Evolutionary conservation across 2,113 vertebrate genomes (phyloP).

Genomic region (Craseonycteris thonglongyai): DNA sequence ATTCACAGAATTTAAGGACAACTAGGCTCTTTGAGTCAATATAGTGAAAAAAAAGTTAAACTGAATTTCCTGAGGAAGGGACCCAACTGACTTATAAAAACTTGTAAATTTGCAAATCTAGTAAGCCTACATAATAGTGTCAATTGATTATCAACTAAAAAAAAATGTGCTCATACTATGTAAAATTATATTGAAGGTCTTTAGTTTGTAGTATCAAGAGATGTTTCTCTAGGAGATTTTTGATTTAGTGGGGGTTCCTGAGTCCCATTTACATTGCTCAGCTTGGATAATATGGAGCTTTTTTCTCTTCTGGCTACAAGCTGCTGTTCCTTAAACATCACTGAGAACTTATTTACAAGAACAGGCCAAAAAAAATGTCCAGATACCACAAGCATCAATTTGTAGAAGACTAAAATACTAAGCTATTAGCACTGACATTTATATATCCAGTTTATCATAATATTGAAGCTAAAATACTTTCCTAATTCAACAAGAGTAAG

Average conservation of each 20-base stretch:
- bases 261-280: slow-evolving; percentile 73
- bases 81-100: slow-evolving; percentile 85
- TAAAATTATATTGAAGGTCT: slow-evolving; percentile 80
- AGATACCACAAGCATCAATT: slow-evolving; percentile 75
- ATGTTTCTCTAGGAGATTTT: slow-evolving; percentile 73
- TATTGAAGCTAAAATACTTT: slow-evolving; percentile 12
- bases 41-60: slow-evolving; percentile 80
- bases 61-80: slow-evolving; percentile 86
- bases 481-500: slow-evolving; percentile 51
- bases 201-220: slow-evolving; percentile 78
- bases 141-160: slow-evolving; percentile 83
- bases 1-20: slow-evolving; percentile 84
- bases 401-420: slow-evolving; percentile 73
- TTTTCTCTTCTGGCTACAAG: slow-evolving; percentile 69
- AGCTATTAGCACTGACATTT: slow-evolving; percentile 67
- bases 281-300: slow-evolving; percentile 72
- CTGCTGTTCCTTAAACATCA: slow-evolving; percentile 73
- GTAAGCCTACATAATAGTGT: slow-evolving; percentile 82
- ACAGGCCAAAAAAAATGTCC: slow-evolving; percentile 72
- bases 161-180: slow-evolving; percentile 76
- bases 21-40: slow-evolving; percentile 83
- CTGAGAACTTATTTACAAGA: slow-evolving; percentile 76
- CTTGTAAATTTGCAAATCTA: slow-evolving; percentile 85
- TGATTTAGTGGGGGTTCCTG: slow-evolving; percentile 74
- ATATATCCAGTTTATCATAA: slow-evolving; percentile 54